Evolutionary conservation across 2,888 invertebrate genomes (phyloP), one percentile per base, ranked within the genome.

Genomic region (Cheilosia grossa): DNA sequence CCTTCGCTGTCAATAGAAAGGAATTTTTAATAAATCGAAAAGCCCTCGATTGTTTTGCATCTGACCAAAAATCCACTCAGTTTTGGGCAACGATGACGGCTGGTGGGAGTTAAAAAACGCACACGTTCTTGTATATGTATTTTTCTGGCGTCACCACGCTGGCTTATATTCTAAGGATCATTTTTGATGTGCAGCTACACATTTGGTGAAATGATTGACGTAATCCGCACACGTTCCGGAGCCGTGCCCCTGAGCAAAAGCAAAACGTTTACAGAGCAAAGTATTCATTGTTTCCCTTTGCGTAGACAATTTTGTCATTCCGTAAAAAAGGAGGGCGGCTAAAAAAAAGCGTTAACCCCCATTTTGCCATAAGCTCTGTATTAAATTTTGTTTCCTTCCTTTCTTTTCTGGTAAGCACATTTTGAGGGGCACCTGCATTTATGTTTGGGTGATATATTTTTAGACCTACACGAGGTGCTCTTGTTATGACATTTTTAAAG

Each of bases 161-260:
- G 21, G 24, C 21, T 24, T 21, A 21, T 24, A 13, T 51, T 15
- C 5, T 54, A 40, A 53, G 42, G 56, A 13, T 51, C 17, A 47
- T 69, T 44, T 59, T 64, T 64, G 51, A 75, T 59, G 58, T 49
- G 19, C 54, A n/a, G n/a, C n/a, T n/a, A n/a, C n/a, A 82, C 59
- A 74, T 56, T 64, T 53, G 40, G 17, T 64, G 30, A 49, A 72
- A 70, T 77, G 72, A 53, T 47, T 72, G 37, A 44, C 5, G 53
- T 61, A 72, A 72, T 66, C 72, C 53, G 49, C 40, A 21, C 82
- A 78, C 72, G 66, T 82, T 54, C 49, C 21, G 21, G 66, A 56
- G 0, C 5, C 27, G 27, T 24, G 24, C n/a, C 2, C n/a, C 40
- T 64, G 10, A 10, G 33, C 10, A 56, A 74, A 27, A 72, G 61